Base-by-base conservation (phyloP, 2,797 vertebrate genomes). In the Psittacula derbiana region DNA sequence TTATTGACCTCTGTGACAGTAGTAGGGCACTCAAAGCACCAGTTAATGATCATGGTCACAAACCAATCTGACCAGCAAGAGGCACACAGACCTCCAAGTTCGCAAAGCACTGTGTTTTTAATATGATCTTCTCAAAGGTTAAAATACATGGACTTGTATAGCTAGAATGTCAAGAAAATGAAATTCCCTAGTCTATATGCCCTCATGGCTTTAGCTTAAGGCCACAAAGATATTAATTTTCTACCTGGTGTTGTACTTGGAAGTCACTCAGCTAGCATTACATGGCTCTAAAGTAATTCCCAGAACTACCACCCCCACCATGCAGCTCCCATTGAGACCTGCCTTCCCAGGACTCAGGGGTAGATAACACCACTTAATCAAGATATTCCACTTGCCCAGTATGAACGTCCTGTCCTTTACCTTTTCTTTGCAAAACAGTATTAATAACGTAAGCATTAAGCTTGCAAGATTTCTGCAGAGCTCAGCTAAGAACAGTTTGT, bases 401-500 rank as follows among this genome's bases (percentile, higher is more conserved):
- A n/a, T 2, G 74, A 86, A 27, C 11, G 1, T 12, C 19, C 10
- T 28, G 12, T 27, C 43, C 69, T 90, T 78, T 11, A 19, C 11
- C 1, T 74, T 17, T 27, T 43, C 21, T 65, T 83, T 90, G 31
- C 55, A 78, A 95, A 90, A 36, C 24, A 53, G 44, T 55, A 83
- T 86, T 86, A 95, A 81, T 84, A 92, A 95, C 55, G 53, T 61
- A 93, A 95, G 79, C 58, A 90, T 46, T 53, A 86, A 58, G 62
- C n/a, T 24, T 67, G 55, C 23, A 85, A 57, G 44, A 91, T 41
- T 80, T 82, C 65, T 90, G 75, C 71, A 86, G 52, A 92, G 75
- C 49, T 94, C 88, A 67, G 47, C 81, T 80, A 82, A 79, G 76
- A 90, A 57, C 41, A 86, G 80, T 16, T 74, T 57, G 90, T 61